Evolutionary conservation across 2,888 invertebrate genomes (phyloP), one percentile per base, ranked within the genome.

Genomic region (Tiliacea citrago): DNA sequence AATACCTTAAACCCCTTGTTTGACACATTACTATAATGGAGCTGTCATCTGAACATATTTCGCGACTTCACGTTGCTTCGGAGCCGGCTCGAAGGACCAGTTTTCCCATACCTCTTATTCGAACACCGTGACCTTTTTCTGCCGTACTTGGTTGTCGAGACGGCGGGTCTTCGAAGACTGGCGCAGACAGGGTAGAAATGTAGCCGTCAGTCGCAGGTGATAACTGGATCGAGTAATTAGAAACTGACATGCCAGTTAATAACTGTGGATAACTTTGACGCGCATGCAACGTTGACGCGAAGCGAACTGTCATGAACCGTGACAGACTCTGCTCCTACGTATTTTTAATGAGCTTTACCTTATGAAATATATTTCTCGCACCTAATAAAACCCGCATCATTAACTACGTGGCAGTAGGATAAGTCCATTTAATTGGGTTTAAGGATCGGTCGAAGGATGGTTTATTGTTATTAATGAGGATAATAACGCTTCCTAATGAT

Each of bases 141-240:
- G 73, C 16, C 47, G 42, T 76, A 62, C 63, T 68, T 75, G 66
- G 53, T 73, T 77, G n/a, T 13, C 49, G 61, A 69, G 70, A 80
- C 70, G 42, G 68, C 7, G 39, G 89, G 39, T 91, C 91, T 73
- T 4, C 12, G 18, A 86, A 90, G 78, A 84, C 42, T 93, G 92
- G 93, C 75, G 74, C 75, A 85, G 86, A 82, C 78, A 80, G 82
- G 84, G 83, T 83, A 88, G 89, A 87, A 91, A 89, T 86, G 89
- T 82, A 88, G 86, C 90, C 93, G 96, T 96, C 96, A 96, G 94
- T 90, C 90, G 94, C 96, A 96, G 96, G 96, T 96, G 96, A 95
- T 95, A 94, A 91, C 93, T 88, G 93, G 92, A 92, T 92, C 91
- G 92, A 93, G 95, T 95, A 96, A 96, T 96, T 96, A 96, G 92